These are phyloP conservation scores for Nasonia longicornis DNA, from an alignment of 1,140 invertebrate genomes.

Conservation along the genomic window DNA sequence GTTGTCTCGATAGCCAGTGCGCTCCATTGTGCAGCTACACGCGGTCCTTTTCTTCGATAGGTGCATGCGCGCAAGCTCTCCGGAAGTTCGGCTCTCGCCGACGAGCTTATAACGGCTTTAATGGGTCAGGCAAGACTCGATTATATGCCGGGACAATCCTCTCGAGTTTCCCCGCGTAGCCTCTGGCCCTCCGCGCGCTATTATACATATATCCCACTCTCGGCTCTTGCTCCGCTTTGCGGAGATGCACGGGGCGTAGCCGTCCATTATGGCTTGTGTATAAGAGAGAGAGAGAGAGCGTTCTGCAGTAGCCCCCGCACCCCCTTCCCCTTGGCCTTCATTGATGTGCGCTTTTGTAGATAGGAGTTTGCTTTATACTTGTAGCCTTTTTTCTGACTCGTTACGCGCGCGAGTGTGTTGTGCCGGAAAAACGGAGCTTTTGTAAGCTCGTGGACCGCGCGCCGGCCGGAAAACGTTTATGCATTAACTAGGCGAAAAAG, in stretches of 20 bases:
- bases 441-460: background rate
- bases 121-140: constrained; percentile 57
- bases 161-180: constrained; percentile 44
- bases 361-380: too few species aligned
- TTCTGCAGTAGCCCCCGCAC: too few species aligned
- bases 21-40: too few species aligned
- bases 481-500: constrained; percentile 1
- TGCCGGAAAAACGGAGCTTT: background rate
- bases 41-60: background rate
- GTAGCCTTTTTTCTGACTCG: background rate
- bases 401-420: too few species aligned
- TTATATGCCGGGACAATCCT: constrained; percentile 55
- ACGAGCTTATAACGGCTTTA: constrained; percentile 48
- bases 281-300: too few species aligned
- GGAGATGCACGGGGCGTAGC: too few species aligned
- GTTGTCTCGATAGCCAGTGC: background rate
- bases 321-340: background rate
- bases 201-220: too few species aligned
- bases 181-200: too few species aligned
- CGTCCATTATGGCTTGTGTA: too few species aligned
- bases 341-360: background rate
- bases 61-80: background rate
- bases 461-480: background rate
- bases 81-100: background rate
- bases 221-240: too few species aligned